These are phyloP conservation scores for Monopterus albus DNA, from an alignment of 2,113 vertebrate genomes.

Conservation along the genomic window DNA sequence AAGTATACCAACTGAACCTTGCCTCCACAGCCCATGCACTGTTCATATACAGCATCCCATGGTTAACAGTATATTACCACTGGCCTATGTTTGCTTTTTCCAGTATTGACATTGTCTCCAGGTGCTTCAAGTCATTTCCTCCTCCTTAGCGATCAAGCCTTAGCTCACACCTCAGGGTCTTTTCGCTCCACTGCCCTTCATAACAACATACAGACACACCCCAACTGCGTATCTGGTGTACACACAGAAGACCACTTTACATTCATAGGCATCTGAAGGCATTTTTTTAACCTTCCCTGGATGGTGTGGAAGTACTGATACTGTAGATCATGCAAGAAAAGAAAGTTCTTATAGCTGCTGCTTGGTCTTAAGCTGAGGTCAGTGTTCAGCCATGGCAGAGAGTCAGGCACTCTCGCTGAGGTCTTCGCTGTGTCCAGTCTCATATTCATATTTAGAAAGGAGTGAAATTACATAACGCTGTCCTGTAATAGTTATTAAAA, in stretches of 20 bases:
- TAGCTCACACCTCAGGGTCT: slow-evolving; percentile 60
- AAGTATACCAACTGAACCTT: slow-evolving; percentile 6
- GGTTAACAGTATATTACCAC: slow-evolving; percentile 39
- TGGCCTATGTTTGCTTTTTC: slow-evolving; percentile 48
- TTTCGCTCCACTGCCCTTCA: slow-evolving; percentile 71
- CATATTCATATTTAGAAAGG: slow-evolving; percentile 7
- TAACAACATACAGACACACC: slow-evolving; percentile 59
- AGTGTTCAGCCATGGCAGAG: slow-evolving; percentile 28
- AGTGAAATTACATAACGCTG: no score
- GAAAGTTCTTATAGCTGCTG: slow-evolving; percentile 42
- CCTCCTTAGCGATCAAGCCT: slow-evolving; percentile 52
- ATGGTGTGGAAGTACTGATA: slow-evolving; percentile 38
- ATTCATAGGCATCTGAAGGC: slow-evolving; percentile 52
- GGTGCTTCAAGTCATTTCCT: slow-evolving; percentile 67
- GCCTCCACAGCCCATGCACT: neutral
- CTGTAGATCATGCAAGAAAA: slow-evolving; percentile 41
- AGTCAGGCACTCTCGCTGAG: neutral
- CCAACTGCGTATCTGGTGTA: slow-evolving; percentile 39
- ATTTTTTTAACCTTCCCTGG: slow-evolving; percentile 61
- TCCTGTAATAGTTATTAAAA: neutral
- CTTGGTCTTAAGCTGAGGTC: slow-evolving; percentile 38
- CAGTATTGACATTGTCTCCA: slow-evolving; percentile 65
- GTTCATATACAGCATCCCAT: slow-evolving; percentile 27
- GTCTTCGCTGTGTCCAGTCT: slow-evolving; percentile 12
- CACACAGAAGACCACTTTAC: slow-evolving; percentile 42